phyloP scores from a whole-genome alignment of 2,113 vertebrate genomes.

The Poeciliopsis retropinna region DNA sequence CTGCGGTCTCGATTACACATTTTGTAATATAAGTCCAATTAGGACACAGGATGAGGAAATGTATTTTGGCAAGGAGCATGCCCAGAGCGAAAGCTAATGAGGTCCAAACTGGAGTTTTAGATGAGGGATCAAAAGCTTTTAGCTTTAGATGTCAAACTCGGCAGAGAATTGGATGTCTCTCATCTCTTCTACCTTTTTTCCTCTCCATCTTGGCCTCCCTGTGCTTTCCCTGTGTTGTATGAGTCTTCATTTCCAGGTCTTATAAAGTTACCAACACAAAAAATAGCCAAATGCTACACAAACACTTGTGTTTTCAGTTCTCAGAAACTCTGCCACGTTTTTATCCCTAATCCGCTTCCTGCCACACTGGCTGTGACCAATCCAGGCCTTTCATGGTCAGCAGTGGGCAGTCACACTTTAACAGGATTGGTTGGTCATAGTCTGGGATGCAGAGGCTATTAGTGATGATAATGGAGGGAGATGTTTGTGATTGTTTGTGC shows the following conservation, averaged over 20 bases:
- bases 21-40: constrained; percentile 21
- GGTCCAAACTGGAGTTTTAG: constrained; percentile 20
- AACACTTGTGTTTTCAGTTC: constrained; percentile 46
- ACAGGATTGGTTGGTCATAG: constrained; percentile 69
- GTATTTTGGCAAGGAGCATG: not conserved
- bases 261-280: constrained; percentile 33
- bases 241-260: not conserved
- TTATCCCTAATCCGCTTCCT: constrained; percentile 73
- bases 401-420: constrained; percentile 66
- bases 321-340: constrained; percentile 53
- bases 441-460: constrained; percentile 53
- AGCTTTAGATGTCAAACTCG: constrained; percentile 30
- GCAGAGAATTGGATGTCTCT: constrained; percentile 10
- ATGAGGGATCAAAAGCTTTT: not conserved
- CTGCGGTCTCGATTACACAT: constrained; percentile 11
- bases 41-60: constrained; percentile 7
- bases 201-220: constrained; percentile 1
- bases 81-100: constrained; percentile 1
- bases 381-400: constrained; percentile 64
- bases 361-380: constrained; percentile 71
- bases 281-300: constrained; percentile 11
- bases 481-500: constrained; percentile 38
- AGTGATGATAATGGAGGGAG: constrained; percentile 61
- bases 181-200: constrained; percentile 30
- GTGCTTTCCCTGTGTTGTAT: not conserved